Percentiles rank a stretch among this genome's conserved stretches.
Evolutionary conservation across 1,140 invertebrate species (phyloP).

Genomic region (Galendromus occidentalis): DNA sequence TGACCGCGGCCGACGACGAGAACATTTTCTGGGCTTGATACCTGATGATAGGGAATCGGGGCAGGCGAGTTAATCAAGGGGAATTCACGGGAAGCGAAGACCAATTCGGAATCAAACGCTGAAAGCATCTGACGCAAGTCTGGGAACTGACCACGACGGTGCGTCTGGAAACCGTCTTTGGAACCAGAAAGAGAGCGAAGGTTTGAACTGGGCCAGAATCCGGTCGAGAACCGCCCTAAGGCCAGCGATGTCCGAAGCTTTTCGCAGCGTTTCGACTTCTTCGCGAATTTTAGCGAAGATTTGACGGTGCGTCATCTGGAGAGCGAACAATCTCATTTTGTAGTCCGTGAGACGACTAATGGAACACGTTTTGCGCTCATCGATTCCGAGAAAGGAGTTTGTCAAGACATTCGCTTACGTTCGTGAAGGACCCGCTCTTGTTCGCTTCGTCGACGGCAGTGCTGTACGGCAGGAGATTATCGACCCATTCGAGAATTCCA

Average conservation of each 20-base stretch:
- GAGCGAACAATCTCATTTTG: too few relatives aligned
- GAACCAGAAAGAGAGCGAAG: conserved; percentile 50
- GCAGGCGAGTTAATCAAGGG: not conserved
- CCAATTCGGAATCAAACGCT: not conserved
- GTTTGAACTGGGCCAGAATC: not conserved
- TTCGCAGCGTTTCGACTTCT: not conserved
- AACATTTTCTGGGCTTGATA: conserved; percentile 8
- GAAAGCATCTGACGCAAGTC: too few relatives aligned
- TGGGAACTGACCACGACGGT: conserved; percentile 51
- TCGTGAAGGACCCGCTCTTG: not conserved
- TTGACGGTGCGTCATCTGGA: too few relatives aligned
- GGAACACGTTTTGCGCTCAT: too few relatives aligned
- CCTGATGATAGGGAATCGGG: not conserved
- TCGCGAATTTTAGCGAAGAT: not conserved
- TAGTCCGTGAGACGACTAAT: too few relatives aligned
- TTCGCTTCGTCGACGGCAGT: conserved; percentile 36
- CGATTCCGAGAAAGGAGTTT: too few relatives aligned
- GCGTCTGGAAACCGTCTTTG: conserved; percentile 64
- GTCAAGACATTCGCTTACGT: not conserved
- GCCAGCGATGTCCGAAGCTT: not conserved
- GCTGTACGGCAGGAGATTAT: conserved; percentile 58
- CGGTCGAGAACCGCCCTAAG: not conserved
- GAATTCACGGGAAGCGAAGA: not conserved
- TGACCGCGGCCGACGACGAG: conserved; percentile 60
- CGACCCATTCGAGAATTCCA: conserved; percentile 86